phyloP scores from a whole-genome alignment of 2,113 vertebrate genomes.

The Gorsachius goisagi region DNA sequence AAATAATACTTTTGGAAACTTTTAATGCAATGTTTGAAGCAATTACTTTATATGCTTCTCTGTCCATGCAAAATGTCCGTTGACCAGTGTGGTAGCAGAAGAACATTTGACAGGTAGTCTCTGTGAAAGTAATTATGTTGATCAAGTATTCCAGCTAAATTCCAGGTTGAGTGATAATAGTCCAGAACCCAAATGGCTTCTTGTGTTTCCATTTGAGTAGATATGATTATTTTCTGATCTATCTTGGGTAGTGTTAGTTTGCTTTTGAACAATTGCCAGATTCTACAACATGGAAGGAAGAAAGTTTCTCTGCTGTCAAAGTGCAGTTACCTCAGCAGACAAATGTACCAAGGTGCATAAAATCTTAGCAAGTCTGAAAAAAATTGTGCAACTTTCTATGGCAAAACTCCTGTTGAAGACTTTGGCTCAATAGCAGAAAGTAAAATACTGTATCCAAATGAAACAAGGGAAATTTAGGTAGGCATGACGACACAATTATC shows the following conservation, averaged over 20 bases:
- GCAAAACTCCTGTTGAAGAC: not conserved
- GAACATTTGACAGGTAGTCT: not conserved
- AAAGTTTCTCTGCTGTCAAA: not conserved
- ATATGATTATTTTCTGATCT: not conserved
- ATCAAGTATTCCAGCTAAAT: not conserved
- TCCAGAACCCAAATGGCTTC: not conserved
- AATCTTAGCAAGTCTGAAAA: not conserved
- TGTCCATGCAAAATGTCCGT: not conserved
- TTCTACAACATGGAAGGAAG: not conserved
- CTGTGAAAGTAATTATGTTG: not conserved
- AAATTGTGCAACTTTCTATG: not conserved
- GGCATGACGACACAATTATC: not conserved
- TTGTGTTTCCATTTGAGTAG: not conserved
- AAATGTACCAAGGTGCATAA: not conserved
- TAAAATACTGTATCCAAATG: not conserved
- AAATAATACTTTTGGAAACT: not conserved
- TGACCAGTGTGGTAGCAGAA: not conserved
- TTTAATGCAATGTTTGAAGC: not conserved
- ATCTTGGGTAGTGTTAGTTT: not conserved
- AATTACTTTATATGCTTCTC: not conserved
- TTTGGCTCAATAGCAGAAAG: not conserved
- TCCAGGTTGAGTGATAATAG: not conserved
- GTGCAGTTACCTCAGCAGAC: not conserved
- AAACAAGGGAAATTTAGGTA: constrained; percentile 5
- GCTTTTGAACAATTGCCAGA: not conserved